phyloP scores from a whole-genome alignment of 1,140 invertebrate species.

The Chymomyza costata region DNA sequence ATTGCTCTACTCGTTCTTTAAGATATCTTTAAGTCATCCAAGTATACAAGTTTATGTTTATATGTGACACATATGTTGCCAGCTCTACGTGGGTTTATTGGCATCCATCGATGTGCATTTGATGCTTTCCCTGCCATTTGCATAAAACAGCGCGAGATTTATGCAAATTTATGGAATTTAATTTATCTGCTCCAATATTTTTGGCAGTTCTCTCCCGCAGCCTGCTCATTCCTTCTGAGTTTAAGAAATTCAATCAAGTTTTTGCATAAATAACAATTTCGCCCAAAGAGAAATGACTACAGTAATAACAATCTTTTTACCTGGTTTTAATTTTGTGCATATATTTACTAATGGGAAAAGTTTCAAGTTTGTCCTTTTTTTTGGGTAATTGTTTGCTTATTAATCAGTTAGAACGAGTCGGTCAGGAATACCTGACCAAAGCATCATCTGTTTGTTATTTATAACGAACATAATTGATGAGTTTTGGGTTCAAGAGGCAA shows the following conservation, averaged over 20 bases:
- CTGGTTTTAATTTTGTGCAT: too few relatives aligned
- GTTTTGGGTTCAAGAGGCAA: too few relatives aligned
- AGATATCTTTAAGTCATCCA: too few relatives aligned
- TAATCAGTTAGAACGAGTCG: too few relatives aligned
- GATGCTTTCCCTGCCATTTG: too few relatives aligned
- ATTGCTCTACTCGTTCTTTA: too few relatives aligned
- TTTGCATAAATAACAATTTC: slow-evolving; percentile 57
- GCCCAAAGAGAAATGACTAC: slow-evolving; percentile 5
- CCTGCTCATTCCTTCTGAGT: slow-evolving; percentile 17
- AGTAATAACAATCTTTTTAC: slow-evolving; percentile 29
- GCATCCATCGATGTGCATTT: slow-evolving; percentile 52
- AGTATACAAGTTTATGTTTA: too few relatives aligned
- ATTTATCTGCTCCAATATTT: slow-evolving; percentile 31
- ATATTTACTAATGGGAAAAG: slow-evolving; percentile 67
- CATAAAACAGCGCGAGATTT: slow-evolving; percentile 54
- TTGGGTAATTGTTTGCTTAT: too few relatives aligned
- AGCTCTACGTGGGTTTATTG: slow-evolving; percentile 53
- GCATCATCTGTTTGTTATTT: too few relatives aligned
- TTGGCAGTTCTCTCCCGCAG: too few relatives aligned
- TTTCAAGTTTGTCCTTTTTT: slow-evolving; percentile 50
- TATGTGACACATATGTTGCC: slow-evolving; percentile 52
- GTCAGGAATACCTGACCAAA: too few relatives aligned
- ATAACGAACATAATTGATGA: too few relatives aligned
- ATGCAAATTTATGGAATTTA: slow-evolving; percentile 71
- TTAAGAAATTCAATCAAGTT: slow-evolving; percentile 59